These are phyloP conservation scores for Anguilla anguilla DNA, from an alignment of 2,797 vertebrate genomes.

Conservation along the genomic window DNA sequence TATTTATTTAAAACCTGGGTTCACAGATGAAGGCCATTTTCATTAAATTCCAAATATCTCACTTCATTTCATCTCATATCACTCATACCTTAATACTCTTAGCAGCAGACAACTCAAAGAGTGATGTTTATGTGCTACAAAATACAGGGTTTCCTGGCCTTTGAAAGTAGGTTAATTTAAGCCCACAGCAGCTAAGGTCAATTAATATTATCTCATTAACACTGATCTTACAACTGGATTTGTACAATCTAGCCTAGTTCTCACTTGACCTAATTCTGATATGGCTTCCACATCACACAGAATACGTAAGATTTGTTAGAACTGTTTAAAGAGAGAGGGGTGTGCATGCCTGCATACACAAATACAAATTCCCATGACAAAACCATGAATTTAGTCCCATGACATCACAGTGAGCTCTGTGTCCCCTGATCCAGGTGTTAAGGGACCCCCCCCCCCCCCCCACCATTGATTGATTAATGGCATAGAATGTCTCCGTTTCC, in stretches of 20 bases:
- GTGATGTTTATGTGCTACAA: neutral
- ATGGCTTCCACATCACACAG: neutral
- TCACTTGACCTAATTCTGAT: neutral
- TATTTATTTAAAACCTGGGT: neutral
- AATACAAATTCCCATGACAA: conserved; percentile 1
- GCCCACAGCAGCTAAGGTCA: neutral
- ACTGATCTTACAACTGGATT: neutral
- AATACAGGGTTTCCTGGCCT: neutral
- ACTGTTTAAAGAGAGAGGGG: neutral
- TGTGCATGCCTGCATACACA: neutral
- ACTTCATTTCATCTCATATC: too few species aligned
- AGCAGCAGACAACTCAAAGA: neutral
- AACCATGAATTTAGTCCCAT: conserved; percentile 4
- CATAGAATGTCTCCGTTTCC: neutral
- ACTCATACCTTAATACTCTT: neutral
- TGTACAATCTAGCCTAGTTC: neutral
- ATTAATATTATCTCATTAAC: neutral
- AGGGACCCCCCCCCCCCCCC: neutral
- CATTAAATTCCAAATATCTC: too few species aligned
- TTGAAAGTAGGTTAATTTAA: neutral
- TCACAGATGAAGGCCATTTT: too few species aligned
- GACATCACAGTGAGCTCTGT: neutral
- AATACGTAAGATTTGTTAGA: neutral
- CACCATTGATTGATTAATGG: conserved; percentile 18
- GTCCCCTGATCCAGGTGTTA: conserved; percentile 4